Percentiles rank a stretch among this genome's conserved stretches.
Evolutionary conservation across 2,113 vertebrate genomes (phyloP).

Genomic region (Ammospiza caudacuta): DNA sequence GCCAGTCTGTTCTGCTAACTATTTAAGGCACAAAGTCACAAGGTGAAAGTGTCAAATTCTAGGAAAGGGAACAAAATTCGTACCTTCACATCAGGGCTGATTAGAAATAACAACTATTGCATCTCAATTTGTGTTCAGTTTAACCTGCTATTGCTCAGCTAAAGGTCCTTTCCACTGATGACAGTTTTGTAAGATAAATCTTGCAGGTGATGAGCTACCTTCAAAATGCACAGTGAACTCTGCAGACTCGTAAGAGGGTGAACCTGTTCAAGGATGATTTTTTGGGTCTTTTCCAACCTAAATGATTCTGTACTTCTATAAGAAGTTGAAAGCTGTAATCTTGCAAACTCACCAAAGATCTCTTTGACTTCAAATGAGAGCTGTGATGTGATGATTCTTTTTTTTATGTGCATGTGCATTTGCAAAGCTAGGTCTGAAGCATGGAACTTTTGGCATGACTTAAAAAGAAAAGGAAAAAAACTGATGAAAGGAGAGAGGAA

Average conservation of each 20-base stretch:
- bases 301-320: not conserved
- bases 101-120: not conserved
- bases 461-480: not conserved
- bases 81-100: not conserved
- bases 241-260: not conserved
- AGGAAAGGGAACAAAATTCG: not conserved
- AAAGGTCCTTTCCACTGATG: not conserved
- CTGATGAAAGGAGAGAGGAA: not conserved
- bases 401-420: not conserved
- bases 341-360: not conserved
- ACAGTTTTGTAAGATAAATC: not conserved
- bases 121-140: not conserved
- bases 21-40: not conserved
- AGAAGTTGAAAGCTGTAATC: not conserved
- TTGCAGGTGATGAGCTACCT: not conserved
- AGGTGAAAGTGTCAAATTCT: constrained; percentile 14
- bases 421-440: not conserved
- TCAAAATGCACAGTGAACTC: not conserved
- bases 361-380: not conserved
- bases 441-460: not conserved
- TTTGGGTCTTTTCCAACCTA: not conserved
- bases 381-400: not conserved
- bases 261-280: not conserved
- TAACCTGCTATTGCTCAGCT: not conserved
- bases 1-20: constrained; percentile 16